Evolutionary conservation across 2,888 invertebrate species (phyloP), one percentile per base, ranked within the genome.

Genomic region (Antitype chi): DNA sequence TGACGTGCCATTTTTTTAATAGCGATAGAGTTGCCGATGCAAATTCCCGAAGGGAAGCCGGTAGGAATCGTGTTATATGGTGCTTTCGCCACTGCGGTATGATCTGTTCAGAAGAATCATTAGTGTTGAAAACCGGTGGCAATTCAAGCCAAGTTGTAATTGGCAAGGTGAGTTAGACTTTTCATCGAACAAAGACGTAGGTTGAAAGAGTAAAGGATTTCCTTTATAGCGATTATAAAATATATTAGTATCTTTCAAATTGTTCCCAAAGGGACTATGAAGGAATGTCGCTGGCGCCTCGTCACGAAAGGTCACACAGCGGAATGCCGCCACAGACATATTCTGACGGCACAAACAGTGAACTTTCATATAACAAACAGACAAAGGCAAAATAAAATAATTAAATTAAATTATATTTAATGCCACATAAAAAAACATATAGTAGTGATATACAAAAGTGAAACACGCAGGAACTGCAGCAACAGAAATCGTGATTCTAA

Each of bases 221-320:
- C 15, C 9, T 23, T 6, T 15, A n/a, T 4, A 32, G n/a, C n/a
- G n/a, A 68, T 68, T 8, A n/a, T 20, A 38, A 60, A 60, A 32
- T 8, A 23, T 38, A 47, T 11, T 43, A 4, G 20, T 75, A 17
- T 32, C 25, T 43, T 68, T 55, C 20, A 64, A 63, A 76, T 25
- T n/a, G 43, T 76, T 72, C 57, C 23, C 23, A 28, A 77, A 53
- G 55, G 81, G 88, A 79, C 43, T 20, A 23, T 57, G 43, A 69
- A 76, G 59, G 83, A 90, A 92, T 88, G 84, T 67, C 49, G 55
- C n/a, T 68, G 74, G 78, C 88, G 87, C 87, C 85, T 82, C 64
- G 74, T 86, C 78, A 32, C 6, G 32, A 92, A 92, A 93, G 93
- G 92, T 92, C 92, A 90, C 59, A 55, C 23, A 62, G 23, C 70